Conservation (phyloP, 2,113 vertebrate genomes). For the Copsychus sechellarum region DNA sequence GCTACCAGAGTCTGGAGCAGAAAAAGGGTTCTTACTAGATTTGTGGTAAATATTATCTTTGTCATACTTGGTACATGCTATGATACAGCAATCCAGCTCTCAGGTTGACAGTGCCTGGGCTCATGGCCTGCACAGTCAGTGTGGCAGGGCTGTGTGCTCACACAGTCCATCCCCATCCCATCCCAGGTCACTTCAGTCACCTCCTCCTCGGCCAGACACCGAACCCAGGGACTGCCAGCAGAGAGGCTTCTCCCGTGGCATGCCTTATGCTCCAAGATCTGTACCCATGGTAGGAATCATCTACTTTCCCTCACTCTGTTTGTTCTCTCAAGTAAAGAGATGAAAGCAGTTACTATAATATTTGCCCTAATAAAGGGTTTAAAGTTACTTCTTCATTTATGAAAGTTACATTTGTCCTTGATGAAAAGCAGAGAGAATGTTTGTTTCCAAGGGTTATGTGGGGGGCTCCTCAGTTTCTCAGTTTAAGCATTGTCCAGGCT, state of each 20-base stretch:
- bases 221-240: background rate
- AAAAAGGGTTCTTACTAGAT: background rate
- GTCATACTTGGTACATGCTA: rapidly evolving
- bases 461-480: background rate
- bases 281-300: constrained; percentile 20
- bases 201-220: background rate
- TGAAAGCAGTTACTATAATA: background rate
- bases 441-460: background rate
- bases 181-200: constrained; percentile 41
- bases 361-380: background rate
- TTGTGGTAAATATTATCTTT: background rate
- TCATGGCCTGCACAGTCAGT: rapidly evolving
- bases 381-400: background rate
- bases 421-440: background rate
- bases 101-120: rapidly evolving
- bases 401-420: background rate
- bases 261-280: background rate
- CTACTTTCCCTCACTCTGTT: rapidly evolving
- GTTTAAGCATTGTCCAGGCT: background rate
- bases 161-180: rapidly evolving
- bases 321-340: background rate
- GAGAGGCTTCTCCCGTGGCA: background rate
- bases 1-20: background rate
- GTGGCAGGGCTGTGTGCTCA: background rate
- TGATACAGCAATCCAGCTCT: background rate